Base-by-base conservation (phyloP, 2,888 invertebrate genomes). In the Dasypogon diadema region DNA sequence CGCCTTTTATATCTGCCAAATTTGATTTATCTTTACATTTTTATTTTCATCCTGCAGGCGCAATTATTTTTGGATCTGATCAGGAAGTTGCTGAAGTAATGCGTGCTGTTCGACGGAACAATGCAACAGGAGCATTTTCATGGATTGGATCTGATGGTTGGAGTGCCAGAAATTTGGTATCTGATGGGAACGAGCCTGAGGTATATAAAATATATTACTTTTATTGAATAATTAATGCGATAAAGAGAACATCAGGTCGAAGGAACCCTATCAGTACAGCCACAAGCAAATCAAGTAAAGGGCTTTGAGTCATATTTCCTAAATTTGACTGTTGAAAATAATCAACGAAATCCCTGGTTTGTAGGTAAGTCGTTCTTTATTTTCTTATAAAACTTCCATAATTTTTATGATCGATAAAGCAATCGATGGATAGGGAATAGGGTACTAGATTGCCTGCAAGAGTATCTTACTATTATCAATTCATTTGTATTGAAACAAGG, bases 61-160 rank as follows among this genome's bases (percentile, higher is more conserved):
- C 95, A 70, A 97, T 98, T 77, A 94, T 98, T 81, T 98, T 96
- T 85, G 98, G 95, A 0, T 97, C 97, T 0, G 98, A 98, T 86
- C 98, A 98, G 87, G 98, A 98, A 88, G 98, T 98, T 6, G 96
- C 97, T 0, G 96, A 95, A 42, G 92, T 98, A 76, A 98, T 98
- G 98, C 88, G 93, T 58, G 98, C 98, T 0, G 95, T 97, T 0
- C 90, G 94, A 76, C 89, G 97, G 2, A 91, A 91, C 78, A 96
- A 96, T 83, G 95, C 95, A 8, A 96, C 97, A 0, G 93, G 94
- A 4, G 89, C 91, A 72, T 98, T 98, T 87, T 93, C 95, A 75
- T 98, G 97, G 97, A 96, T 98, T 46, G 98, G 98, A 0, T 96
- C 96, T 30, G 98, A 98, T 82, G 98, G 98, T 0, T 98, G 98